Evolutionary conservation across 2,888 invertebrate species (phyloP), one percentile per base, ranked within the genome.

Genomic region (Sthenelais limicola): DNA sequence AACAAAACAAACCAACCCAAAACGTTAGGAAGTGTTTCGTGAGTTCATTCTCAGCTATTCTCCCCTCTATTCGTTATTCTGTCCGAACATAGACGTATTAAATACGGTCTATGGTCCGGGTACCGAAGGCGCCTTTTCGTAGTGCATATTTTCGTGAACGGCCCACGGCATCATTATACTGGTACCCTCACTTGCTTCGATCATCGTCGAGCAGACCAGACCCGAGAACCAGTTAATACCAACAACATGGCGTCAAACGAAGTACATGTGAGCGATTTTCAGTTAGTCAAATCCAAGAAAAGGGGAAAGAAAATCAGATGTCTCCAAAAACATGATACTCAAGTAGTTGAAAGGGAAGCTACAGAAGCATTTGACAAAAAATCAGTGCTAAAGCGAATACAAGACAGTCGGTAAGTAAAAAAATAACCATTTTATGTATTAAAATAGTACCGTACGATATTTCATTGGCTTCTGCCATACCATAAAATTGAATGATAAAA

Each of bases 191-290:
- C n/a, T n/a, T n/a, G n/a, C n/a, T n/a, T n/a, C n/a, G n/a, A n/a
- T n/a, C n/a, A n/a, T n/a, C n/a, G n/a, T n/a, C n/a, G n/a, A n/a
- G n/a, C n/a, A n/a, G n/a, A n/a, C n/a, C n/a, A n/a, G n/a, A n/a
- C 9, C 9, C 9, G 43, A 9, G 15, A 43, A 43, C 15, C 9
- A 43, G 21, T 21, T 21, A 51, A 7, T n/a, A 51, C 15, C 21
- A 52, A 2, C 30, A 56, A 32, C 56, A 56, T 56, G 56, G 56
- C 56, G 56, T n/a, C n/a, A n/a, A n/a, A 24, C 5, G 33, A 12
- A 32, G 30, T 3, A 5, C 15, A 4, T n/a, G 32, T n/a, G 18
- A 33, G 18, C 3, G 56, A n/a, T 3, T 56, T 56, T 32, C 56
- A 56, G 56, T 28, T 56, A n/a, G 56, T 56, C 15, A 56, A 56